These are phyloP conservation scores for Brachypalpus laphriformis DNA, from an alignment of 2,888 invertebrate genomes.

Conservation along the genomic window DNA sequence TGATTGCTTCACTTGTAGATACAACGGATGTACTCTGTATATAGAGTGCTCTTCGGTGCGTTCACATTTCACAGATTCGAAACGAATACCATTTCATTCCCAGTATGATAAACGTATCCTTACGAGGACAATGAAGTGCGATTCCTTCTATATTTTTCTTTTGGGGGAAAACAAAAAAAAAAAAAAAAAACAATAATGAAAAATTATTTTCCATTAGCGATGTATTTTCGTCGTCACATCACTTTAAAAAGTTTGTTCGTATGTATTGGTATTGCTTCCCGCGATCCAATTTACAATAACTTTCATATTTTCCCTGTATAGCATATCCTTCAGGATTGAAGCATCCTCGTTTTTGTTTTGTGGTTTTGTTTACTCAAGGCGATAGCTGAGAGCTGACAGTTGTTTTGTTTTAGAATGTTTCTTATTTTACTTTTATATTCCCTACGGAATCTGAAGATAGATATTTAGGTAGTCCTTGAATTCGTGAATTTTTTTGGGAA, in stretches of 20 bases:
- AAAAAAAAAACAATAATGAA: too few species aligned
- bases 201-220: conserved; percentile 64
- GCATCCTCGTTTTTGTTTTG: background rate
- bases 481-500: too few species aligned
- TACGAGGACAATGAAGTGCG: background rate
- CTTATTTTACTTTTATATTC: background rate
- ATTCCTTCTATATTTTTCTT: conserved; percentile 10
- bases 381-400: conserved; percentile 17
- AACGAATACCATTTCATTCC: conserved; percentile 24
- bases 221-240: conserved; percentile 54
- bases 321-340: background rate
- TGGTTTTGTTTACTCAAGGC: conserved; percentile 16
- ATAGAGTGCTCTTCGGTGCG: background rate
- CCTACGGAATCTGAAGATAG: background rate
- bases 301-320: conserved; percentile 17
- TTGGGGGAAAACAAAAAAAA: too few species aligned
- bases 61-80: conserved; percentile 36
- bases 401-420: conserved; percentile 10
- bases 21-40: conserved; percentile 1
- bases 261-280: conserved; percentile 30
- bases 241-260: background rate
- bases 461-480: background rate
- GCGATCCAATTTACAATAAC: conserved; percentile 45
- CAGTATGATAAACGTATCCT: conserved; percentile 1
- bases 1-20: conserved; percentile 57